These are phyloP conservation scores for Brenthis daphne DNA, from an alignment of 2,888 invertebrate species.

Conservation along the genomic window DNA sequence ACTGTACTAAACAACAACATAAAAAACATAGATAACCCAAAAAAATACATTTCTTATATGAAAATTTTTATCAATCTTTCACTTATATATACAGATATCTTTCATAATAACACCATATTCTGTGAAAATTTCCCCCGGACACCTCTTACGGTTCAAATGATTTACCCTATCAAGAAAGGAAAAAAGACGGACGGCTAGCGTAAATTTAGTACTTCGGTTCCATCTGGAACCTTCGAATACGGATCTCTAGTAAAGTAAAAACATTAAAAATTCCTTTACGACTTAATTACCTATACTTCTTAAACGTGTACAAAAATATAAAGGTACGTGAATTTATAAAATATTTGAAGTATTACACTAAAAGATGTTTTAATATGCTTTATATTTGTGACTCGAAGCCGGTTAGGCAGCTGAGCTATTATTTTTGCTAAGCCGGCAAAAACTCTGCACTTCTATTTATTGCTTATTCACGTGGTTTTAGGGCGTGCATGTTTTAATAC, in stretches of 20 bases:
- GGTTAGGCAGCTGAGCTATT: slow-evolving; percentile 38
- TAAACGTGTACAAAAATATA: not conserved
- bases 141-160: too few species aligned
- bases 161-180: too few species aligned
- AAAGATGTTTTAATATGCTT: slow-evolving; percentile 18
- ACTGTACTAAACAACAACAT: too few species aligned
- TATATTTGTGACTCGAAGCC: slow-evolving; percentile 30
- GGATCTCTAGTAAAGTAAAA: not conserved
- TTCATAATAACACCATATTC: too few species aligned
- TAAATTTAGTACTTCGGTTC: too few species aligned
- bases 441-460: slow-evolving; percentile 25
- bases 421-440: slow-evolving; percentile 36
- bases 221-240: not conserved
- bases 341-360: slow-evolving; percentile 14
- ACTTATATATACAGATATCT: too few species aligned
- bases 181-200: too few species aligned
- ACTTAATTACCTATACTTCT: slow-evolving; percentile 12
- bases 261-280: not conserved
- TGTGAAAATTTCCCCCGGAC: too few species aligned
- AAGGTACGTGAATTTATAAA: slow-evolving; percentile 15
- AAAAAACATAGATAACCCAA: too few species aligned
- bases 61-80: too few species aligned
- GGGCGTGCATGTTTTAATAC: slow-evolving; percentile 24
- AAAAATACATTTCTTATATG: too few species aligned
- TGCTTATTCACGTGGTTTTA: slow-evolving; percentile 31